phyloP scores from a whole-genome alignment of 2,113 vertebrate genomes.

The Reinhardtius hippoglossoides region DNA sequence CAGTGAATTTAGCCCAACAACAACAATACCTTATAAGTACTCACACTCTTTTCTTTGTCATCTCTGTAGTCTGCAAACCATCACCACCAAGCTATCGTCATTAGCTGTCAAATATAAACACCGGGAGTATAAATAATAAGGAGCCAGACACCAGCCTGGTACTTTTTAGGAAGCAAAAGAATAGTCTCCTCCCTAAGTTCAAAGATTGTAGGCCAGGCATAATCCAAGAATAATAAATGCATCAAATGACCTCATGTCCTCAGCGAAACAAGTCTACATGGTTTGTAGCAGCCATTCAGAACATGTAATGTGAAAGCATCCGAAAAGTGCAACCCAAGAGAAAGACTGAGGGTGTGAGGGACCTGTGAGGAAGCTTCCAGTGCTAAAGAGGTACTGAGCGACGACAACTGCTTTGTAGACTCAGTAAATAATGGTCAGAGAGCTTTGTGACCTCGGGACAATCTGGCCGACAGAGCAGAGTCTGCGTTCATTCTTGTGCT shows the following conservation, averaged over 20 bases:
- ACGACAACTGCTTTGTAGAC: conserved; percentile 15
- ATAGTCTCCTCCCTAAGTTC: neutral
- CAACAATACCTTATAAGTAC: conserved; percentile 35
- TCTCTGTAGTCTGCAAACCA: conserved; percentile 7
- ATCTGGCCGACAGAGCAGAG: conserved; percentile 9
- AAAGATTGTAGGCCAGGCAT: neutral
- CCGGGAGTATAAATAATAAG: neutral
- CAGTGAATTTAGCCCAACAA: neutral
- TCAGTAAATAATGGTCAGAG: conserved; percentile 45
- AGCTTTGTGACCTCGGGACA: conserved; percentile 32
- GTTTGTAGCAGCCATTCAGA: neutral
- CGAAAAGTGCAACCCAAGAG: neutral
- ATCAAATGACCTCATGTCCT: conserved; percentile 5
- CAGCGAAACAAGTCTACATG: neutral
- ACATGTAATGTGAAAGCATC: neutral
- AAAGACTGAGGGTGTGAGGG: neutral
- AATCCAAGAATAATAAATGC: neutral
- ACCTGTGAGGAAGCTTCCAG: neutral
- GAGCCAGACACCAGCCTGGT: neutral
- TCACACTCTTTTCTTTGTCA: conserved; percentile 4
- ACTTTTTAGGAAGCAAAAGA: no score
- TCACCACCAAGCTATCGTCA: neutral
- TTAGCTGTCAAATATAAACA: conserved; percentile 9
- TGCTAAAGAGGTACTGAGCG: neutral
- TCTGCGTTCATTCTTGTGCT: neutral